Conservation (phyloP, 2,797 vertebrate genomes). For the Anas flavirostris region DNA sequence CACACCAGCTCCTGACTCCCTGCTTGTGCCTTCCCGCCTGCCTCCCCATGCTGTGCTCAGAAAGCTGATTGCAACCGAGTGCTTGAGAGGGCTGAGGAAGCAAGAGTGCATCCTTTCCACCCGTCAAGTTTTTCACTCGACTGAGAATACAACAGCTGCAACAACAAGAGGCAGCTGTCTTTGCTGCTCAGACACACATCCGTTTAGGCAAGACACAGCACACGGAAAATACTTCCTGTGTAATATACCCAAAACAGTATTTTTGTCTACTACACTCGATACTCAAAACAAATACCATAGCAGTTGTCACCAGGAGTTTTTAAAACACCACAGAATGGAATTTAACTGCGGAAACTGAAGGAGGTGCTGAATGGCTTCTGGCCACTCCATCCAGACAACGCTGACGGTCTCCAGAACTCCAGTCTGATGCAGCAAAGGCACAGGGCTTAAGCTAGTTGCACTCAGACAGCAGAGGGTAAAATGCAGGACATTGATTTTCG, state of each 20-base stretch:
- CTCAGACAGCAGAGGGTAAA: background rate
- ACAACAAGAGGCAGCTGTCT: background rate
- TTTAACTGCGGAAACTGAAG: background rate
- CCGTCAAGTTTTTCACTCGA: background rate
- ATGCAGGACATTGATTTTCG: background rate
- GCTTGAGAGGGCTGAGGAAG: rapidly evolving
- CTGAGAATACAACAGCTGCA: background rate
- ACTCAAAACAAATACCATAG: background rate
- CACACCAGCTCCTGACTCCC: background rate
- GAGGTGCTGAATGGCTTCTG: background rate
- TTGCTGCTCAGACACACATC: background rate
- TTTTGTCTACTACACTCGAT: too few relatives aligned
- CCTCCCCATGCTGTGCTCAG: background rate
- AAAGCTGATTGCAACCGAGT: background rate
- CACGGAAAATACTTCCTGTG: background rate
- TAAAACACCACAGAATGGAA: background rate
- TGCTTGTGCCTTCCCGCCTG: rapidly evolving
- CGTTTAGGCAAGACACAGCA: background rate
- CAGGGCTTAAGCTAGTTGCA: background rate
- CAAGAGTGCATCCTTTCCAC: background rate
- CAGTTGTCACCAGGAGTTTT: background rate
- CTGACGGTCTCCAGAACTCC: background rate
- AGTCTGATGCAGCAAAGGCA: background rate
- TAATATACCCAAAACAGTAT: too few relatives aligned
- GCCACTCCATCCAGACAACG: rapidly evolving